Conservation (phyloP, 2,888 invertebrate species). For the Heliconius aoede region DNA sequence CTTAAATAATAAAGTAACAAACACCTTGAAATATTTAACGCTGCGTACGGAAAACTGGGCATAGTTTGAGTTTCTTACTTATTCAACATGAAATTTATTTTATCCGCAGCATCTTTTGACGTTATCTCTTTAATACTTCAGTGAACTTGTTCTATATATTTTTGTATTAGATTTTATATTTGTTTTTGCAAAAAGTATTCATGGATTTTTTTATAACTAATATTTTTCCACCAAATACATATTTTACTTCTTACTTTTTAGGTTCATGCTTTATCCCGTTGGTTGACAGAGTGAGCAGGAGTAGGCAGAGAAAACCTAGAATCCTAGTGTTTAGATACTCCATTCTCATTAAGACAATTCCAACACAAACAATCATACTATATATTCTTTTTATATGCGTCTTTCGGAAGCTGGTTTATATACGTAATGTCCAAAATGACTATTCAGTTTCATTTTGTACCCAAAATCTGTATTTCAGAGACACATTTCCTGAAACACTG, state of each 20-base stretch:
- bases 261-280: neutral
- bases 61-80: conserved; percentile 9
- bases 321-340: too few relatives aligned
- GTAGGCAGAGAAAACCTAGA: too few relatives aligned
- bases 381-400: neutral
- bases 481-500: neutral
- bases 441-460: conserved; percentile 3
- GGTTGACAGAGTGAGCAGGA: too few relatives aligned
- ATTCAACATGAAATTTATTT: conserved; percentile 17
- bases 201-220: neutral
- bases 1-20: conserved; percentile 4
- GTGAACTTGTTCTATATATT: neutral
- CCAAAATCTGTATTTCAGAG: conserved; percentile 9
- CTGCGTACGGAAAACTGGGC: conserved; percentile 19
- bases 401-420: neutral
- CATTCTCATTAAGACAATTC: too few relatives aligned
- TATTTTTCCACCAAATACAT: neutral
- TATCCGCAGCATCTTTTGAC: conserved; percentile 12
- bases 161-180: neutral
- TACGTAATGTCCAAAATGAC: neutral
- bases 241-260: neutral
- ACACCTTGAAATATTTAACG: conserved; percentile 12
- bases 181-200: neutral
- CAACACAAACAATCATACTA: neutral
- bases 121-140: neutral